phyloP scores from a whole-genome alignment of 2,113 vertebrate species.

The Poecilia latipinna region DNA sequence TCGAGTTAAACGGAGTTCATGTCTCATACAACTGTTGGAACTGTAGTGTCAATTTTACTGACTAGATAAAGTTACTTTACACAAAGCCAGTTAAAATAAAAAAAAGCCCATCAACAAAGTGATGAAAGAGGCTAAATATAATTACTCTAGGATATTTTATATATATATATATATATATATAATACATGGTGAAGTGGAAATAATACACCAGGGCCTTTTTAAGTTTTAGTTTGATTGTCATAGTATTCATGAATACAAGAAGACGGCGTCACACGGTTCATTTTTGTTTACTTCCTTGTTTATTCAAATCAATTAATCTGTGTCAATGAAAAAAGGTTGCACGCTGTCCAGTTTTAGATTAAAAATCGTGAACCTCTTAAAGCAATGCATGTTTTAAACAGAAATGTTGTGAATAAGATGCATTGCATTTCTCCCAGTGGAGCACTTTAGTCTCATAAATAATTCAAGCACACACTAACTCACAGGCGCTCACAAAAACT shows the following conservation, averaged over 20 bases:
- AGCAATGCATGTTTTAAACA: constrained; percentile 57
- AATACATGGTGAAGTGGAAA: too few relatives aligned
- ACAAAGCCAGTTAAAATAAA: background rate
- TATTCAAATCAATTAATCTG: background rate
- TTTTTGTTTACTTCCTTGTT: background rate
- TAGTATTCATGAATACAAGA: background rate
- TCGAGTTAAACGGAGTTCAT: background rate
- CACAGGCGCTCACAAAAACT: constrained; percentile 38
- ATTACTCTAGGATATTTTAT: too few relatives aligned
- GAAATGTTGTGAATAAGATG: constrained; percentile 61
- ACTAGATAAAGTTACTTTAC: background rate
- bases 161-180: too few relatives aligned
- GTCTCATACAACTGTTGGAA: background rate
- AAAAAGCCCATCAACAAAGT: background rate
- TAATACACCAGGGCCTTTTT: too few relatives aligned
- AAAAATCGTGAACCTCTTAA: constrained; percentile 31
- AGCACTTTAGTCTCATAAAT: constrained; percentile 72
- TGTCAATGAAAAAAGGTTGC: background rate
- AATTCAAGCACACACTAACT: constrained; percentile 60
- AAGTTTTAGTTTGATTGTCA: background rate
- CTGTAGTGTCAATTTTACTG: background rate
- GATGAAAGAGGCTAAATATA: background rate
- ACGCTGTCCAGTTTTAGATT: constrained; percentile 15
- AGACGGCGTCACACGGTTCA: background rate
- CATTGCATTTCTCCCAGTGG: constrained; percentile 58